These are phyloP conservation scores for Allacma fusca DNA, from an alignment of 2,888 invertebrate species.

Conservation along the genomic window DNA sequence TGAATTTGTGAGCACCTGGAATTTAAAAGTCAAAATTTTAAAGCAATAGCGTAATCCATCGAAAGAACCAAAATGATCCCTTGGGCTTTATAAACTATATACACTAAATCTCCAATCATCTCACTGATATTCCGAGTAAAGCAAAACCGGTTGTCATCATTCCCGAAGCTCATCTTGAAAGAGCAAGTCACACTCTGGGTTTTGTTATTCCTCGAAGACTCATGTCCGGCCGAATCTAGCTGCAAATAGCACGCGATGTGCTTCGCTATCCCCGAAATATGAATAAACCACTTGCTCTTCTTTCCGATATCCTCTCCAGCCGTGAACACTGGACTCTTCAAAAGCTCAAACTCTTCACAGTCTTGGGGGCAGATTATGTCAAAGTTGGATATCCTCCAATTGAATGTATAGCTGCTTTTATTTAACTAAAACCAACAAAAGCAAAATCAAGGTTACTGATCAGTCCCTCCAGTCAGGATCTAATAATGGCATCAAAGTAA, in stretches of 20 bases:
- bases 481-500: no score
- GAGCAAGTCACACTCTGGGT: slow-evolving; percentile 14
- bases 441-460: no score
- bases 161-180: slow-evolving; percentile 27
- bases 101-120: neutral
- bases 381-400: slow-evolving; percentile 24
- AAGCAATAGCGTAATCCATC: no score
- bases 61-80: no score
- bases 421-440: neutral
- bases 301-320: slow-evolving; percentile 29
- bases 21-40: no score
- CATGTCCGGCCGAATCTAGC: neutral
- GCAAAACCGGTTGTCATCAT: neutral
- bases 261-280: slow-evolving; percentile 14
- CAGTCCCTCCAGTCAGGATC: no score
- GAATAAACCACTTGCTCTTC: slow-evolving; percentile 20
- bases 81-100: no score
- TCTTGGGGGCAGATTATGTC: slow-evolving; percentile 27
- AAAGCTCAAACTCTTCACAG: slow-evolving; percentile 21
- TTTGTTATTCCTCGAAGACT: neutral
- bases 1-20: slow-evolving; percentile 21
- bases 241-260: slow-evolving; percentile 26
- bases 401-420: slow-evolving; percentile 13
- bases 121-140: slow-evolving; percentile 21
- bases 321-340: slow-evolving; percentile 24